A percentile compares a stretch with the other conserved stretches of the same genome.
Evolutionary conservation across 2,888 invertebrate genomes (phyloP).

Genomic region (Chouioia cunea): DNA sequence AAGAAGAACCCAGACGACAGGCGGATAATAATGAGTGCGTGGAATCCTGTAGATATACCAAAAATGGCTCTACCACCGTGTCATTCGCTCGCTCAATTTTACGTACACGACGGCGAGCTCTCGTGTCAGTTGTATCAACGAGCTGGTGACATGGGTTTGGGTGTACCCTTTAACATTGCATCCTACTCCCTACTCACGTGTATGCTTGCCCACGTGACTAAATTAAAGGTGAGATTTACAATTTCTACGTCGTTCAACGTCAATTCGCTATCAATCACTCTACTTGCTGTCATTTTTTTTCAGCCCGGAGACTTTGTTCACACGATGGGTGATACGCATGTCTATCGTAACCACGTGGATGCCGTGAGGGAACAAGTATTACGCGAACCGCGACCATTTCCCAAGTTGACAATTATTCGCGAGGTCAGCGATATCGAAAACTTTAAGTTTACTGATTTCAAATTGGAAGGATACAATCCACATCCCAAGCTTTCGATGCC

Average conservation of each 20-base stretch:
- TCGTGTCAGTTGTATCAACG: conserved; percentile 95
- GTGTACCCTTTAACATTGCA: conserved; percentile 98
- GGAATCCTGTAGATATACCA: conserved; percentile 91
- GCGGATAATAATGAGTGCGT: conserved; percentile 92
- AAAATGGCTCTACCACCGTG: conserved; percentile 98
- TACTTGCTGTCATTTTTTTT: conserved; percentile 50
- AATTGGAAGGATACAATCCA: conserved; percentile 86
- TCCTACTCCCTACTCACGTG: conserved; percentile 93
- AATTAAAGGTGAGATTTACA: conserved; percentile 76
- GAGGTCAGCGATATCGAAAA: conserved; percentile 85
- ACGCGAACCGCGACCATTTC: conserved; percentile 86
- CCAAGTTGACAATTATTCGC: conserved; percentile 82
- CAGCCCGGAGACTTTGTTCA: conserved; percentile 95
- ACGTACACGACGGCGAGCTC: conserved; percentile 84
- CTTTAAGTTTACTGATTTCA: conserved; percentile 88
- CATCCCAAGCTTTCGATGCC: conserved; percentile 92
- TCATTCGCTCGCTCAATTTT: conserved; percentile 95
- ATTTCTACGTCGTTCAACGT: conserved; percentile 3
- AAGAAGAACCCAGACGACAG: conserved; percentile 86
- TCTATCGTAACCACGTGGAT: conserved; percentile 91
- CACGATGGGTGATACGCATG: conserved; percentile 94
- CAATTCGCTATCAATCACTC: background rate
- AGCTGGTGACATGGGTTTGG: conserved; percentile 97
- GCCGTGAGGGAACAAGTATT: conserved; percentile 84
- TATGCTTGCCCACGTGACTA: conserved; percentile 97